Evolutionary conservation across 2,888 invertebrate species (phyloP).

Genomic region (Heliconius aoede): DNA sequence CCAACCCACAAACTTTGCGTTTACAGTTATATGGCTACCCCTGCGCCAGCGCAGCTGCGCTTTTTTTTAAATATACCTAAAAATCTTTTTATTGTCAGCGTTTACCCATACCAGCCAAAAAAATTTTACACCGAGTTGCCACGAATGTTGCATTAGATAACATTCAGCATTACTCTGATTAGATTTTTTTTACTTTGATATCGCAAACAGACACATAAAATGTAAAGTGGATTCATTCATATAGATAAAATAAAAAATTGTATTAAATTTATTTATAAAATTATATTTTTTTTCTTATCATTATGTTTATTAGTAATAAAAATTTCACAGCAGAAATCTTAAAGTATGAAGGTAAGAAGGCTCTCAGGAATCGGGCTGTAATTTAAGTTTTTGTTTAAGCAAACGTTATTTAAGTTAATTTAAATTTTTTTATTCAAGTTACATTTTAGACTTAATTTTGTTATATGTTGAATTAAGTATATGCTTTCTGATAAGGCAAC

Average conservation of each 20-base stretch:
- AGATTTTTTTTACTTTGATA: neutral
- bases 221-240: neutral
- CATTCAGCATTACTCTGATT: neutral
- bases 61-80: neutral
- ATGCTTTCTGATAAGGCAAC: neutral
- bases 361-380: neutral
- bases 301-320: neutral
- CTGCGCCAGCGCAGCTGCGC: too few species aligned
- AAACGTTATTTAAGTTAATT: neutral
- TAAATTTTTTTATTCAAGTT: neutral
- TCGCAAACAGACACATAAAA: neutral
- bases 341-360: neutral
- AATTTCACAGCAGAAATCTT: neutral
- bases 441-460: neutral
- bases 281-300: neutral
- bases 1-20: neutral
- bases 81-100: neutral
- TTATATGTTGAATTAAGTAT: neutral
- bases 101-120: neutral
- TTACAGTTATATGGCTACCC: neutral
- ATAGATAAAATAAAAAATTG: neutral
- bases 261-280: neutral
- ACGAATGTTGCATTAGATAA: constrained; percentile 4
- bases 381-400: neutral
- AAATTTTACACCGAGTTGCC: neutral